Evolutionary conservation across 2,797 vertebrate species (phyloP).

Genomic region (Cercopithecus hamlyni): DNA sequence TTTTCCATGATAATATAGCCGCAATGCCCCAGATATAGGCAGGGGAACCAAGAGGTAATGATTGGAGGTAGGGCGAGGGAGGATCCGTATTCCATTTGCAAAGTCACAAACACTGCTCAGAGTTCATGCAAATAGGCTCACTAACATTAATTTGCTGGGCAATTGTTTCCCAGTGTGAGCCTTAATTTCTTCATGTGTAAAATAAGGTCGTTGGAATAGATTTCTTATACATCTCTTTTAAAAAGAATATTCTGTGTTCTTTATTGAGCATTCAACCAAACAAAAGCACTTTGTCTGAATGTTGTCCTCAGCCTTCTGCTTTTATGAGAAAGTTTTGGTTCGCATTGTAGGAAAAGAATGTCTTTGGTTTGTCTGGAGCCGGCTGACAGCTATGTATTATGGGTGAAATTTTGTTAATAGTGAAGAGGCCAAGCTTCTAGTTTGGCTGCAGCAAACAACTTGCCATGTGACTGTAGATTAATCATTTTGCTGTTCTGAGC

Average conservation of each 20-base stretch:
- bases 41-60: background rate
- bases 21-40: conserved; percentile 7
- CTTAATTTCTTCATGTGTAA: background rate
- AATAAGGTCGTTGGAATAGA: background rate
- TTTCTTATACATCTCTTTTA: background rate
- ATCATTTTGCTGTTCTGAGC: background rate
- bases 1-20: background rate
- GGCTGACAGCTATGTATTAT: background rate
- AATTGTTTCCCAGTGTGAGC: background rate
- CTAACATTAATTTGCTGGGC: background rate
- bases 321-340: background rate
- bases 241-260: background rate
- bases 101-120: background rate
- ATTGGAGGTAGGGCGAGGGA: rapidly evolving
- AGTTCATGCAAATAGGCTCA: background rate
- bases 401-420: background rate
- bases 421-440: background rate
- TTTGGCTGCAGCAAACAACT: background rate
- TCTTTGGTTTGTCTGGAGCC: background rate
- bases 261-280: background rate
- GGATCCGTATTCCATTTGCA: background rate
- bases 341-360: background rate
- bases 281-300: background rate
- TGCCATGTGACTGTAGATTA: background rate
- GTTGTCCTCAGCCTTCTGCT: background rate